These are phyloP conservation scores for Rotaria magnacalcarata DNA, from an alignment of 2,888 invertebrate species.

Conservation along the genomic window DNA sequence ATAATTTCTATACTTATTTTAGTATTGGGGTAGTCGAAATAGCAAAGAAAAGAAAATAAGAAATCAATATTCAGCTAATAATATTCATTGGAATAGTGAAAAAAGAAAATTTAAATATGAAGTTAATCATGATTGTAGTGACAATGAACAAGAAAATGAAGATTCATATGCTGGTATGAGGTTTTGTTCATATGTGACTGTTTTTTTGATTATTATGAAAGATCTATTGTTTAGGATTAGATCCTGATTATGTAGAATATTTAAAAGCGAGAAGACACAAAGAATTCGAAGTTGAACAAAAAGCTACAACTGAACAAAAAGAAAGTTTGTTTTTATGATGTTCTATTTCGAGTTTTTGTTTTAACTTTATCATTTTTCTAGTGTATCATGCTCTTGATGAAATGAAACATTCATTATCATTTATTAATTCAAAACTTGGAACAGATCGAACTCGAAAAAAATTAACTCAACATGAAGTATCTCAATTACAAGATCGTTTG, in stretches of 20 bases:
- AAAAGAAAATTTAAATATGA: conserved; percentile 38
- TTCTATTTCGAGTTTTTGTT: too few species aligned
- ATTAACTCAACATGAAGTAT: not conserved
- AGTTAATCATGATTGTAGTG: not conserved
- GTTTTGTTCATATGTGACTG: not conserved
- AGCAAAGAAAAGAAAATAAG: not conserved
- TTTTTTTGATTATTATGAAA: not conserved
- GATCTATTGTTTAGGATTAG: not conserved
- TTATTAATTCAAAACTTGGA: conserved; percentile 23
- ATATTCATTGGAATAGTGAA: not conserved
- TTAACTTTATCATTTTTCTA: not conserved
- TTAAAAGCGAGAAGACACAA: conserved; percentile 9
- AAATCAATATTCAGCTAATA: not conserved
- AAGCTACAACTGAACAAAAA: not conserved
- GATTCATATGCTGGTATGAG: not conserved
- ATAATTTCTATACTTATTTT: conserved; percentile 27
- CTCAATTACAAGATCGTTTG: conserved; percentile 26
- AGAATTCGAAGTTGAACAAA: conserved; percentile 29
- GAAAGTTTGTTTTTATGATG: not conserved
- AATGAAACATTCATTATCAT: conserved; percentile 26
- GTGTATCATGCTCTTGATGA: conserved; percentile 16
- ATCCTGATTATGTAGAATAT: conserved; percentile 44
- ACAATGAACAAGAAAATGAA: not conserved
- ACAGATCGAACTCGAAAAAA: not conserved
- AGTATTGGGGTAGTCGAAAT: conserved; percentile 37